Conservation (phyloP, 2,888 invertebrate genomes). For the Dinocampus coccinellae region DNA sequence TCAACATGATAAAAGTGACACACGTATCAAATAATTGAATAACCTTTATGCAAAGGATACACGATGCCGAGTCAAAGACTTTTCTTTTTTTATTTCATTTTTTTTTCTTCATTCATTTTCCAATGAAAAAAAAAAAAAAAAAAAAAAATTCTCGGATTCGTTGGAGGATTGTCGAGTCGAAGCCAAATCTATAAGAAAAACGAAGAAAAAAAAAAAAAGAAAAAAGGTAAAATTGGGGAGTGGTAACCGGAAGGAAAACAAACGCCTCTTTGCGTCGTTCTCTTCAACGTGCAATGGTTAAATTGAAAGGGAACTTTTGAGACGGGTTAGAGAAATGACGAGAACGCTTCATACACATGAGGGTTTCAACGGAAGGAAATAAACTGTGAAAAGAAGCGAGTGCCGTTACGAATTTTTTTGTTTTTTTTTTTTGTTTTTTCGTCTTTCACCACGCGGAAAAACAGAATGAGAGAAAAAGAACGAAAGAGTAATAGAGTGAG, state of each 20-base stretch:
- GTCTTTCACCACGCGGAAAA: constrained; percentile 7
- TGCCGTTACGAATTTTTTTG: background rate
- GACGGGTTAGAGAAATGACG: constrained; percentile 22
- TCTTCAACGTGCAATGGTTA: constrained; percentile 30
- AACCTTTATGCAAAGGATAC: background rate
- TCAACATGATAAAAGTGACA: background rate
- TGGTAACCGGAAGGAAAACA: constrained; percentile 38
- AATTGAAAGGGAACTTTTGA: constrained; percentile 36
- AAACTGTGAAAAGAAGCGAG: constrained; percentile 14
- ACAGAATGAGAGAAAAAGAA: constrained; percentile 5
- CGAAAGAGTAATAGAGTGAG: constrained; percentile 12
- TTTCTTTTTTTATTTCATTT: constrained; percentile 17
- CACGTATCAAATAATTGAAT: constrained; percentile 19
- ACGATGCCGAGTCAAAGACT: constrained; percentile 6
- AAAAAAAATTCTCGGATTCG: constrained; percentile 1
- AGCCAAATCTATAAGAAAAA: background rate
- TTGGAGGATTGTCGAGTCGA: background rate
- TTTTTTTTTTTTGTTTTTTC: background rate
- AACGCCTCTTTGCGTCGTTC: constrained; percentile 26
- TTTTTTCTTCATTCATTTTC: constrained; percentile 4
- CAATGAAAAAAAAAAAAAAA: too few species aligned
- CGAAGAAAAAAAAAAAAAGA: background rate
- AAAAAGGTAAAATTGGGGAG: constrained; percentile 20
- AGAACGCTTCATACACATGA: constrained; percentile 3
- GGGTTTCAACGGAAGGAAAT: constrained; percentile 19